A percentile compares a stretch with the other conserved stretches of the same genome.
phyloP scores from a whole-genome alignment of 2,888 invertebrate species.

The Protodeltote pygarga region DNA sequence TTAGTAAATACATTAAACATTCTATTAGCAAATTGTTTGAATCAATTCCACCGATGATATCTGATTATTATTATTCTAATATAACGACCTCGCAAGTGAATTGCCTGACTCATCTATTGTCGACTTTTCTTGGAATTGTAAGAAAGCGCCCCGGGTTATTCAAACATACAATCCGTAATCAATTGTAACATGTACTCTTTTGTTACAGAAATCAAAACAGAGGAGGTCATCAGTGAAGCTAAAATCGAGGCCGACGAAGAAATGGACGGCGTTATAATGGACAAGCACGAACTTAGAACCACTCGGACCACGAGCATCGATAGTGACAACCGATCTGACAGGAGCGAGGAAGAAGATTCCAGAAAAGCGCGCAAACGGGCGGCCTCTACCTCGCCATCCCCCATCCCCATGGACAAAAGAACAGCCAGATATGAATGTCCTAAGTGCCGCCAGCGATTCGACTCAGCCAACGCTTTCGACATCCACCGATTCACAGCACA shows the following conservation, averaged over 20 bases:
- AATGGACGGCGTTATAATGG: slow-evolving; percentile 71
- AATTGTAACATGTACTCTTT: slow-evolving; percentile 78
- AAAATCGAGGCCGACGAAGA: slow-evolving; percentile 75
- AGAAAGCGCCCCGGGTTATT: slow-evolving; percentile 80
- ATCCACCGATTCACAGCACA: slow-evolving; percentile 90
- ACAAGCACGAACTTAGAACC: slow-evolving; percentile 67
- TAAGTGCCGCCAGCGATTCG: slow-evolving; percentile 91
- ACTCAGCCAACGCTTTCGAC: slow-evolving; percentile 90
- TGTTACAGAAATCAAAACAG: slow-evolving; percentile 86
- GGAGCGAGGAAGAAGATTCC: slow-evolving; percentile 80
- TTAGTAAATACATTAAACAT: slow-evolving; percentile 43
- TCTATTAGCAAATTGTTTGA: slow-evolving; percentile 75
- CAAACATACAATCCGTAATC: slow-evolving; percentile 75
- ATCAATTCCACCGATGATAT: slow-evolving; percentile 65
- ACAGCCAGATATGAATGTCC: slow-evolving; percentile 88
- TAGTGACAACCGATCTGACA: slow-evolving; percentile 86
- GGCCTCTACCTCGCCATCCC: slow-evolving; percentile 75
- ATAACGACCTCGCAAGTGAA: slow-evolving; percentile 67
- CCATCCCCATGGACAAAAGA: slow-evolving; percentile 75
- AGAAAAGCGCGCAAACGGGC: slow-evolving; percentile 74
- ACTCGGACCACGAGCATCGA: slow-evolving; percentile 82
- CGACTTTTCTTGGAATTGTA: slow-evolving; percentile 82
- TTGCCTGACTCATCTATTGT: slow-evolving; percentile 84
- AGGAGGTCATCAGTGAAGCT: slow-evolving; percentile 79
- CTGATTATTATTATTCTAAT: slow-evolving; percentile 75